Percentiles rank a stretch among this genome's conserved stretches.
phyloP scores from a whole-genome alignment of 2,888 invertebrate genomes.

The Dyspetes luteomarginatus region DNA sequence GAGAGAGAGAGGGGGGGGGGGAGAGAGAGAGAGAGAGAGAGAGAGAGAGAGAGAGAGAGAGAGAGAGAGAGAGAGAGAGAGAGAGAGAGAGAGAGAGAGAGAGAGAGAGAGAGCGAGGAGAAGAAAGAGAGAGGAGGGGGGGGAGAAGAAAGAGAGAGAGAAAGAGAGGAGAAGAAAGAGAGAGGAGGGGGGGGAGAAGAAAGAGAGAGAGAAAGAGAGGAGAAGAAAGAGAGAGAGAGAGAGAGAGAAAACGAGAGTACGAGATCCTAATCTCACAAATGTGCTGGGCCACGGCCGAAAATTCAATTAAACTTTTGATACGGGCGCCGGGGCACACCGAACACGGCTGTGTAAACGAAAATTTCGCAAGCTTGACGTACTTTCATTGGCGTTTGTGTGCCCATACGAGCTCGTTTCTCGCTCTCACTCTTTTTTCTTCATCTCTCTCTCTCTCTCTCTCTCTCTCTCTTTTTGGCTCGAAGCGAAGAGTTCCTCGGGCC shows the following conservation, averaged over 20 bases:
- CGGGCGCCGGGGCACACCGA: conserved; percentile 73
- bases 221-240: conserved; percentile 60
- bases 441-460: conserved; percentile 1
- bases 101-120: too few relatives aligned
- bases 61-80: too few relatives aligned
- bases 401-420: conserved; percentile 34
- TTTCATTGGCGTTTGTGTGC: conserved; percentile 76
- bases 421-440: conserved; percentile 18
- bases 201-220: conserved; percentile 23
- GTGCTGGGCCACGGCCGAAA: conserved; percentile 77
- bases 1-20: too few relatives aligned
- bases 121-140: too few relatives aligned
- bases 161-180: too few relatives aligned
- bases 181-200: background rate
- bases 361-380: conserved; percentile 82
- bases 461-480: conserved; percentile 6
- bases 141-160: too few relatives aligned
- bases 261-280: conserved; percentile 79
- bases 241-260: conserved; percentile 61
- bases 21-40: too few relatives aligned
- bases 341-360: conserved; percentile 83
- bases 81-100: too few relatives aligned
- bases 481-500: conserved; percentile 34
- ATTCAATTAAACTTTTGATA: conserved; percentile 84
- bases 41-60: too few relatives aligned